Percentiles rank a stretch among this genome's conserved stretches.
phyloP scores from a whole-genome alignment of 2,888 invertebrate species.

The Rapana venosa region DNA sequence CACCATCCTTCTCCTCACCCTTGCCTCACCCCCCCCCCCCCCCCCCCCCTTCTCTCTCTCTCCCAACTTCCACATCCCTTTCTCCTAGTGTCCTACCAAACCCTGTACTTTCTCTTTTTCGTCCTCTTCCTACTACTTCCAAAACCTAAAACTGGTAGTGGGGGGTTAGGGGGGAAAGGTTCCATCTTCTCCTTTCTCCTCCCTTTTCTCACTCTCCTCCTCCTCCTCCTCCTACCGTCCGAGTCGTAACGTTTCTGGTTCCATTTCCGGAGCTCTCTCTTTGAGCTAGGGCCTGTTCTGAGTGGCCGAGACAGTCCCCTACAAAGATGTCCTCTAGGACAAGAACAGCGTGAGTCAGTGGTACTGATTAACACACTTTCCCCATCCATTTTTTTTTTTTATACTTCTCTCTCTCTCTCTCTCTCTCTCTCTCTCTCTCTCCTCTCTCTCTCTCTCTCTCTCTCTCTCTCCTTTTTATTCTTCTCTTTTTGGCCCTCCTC shows the following conservation, averaged over 20 bases:
- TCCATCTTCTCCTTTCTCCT: neutral
- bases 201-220: neutral
- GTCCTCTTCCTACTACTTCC: neutral
- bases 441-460: neutral
- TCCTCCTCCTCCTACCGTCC: neutral
- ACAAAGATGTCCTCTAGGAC: no score
- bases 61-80: neutral
- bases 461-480: neutral
- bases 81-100: neutral
- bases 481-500: neutral
- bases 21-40: no score
- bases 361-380: no score
- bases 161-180: no score
- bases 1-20: no score
- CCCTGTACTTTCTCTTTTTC: neutral
- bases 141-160: no score
- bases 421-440: neutral
- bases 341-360: no score
- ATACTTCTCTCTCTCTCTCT: neutral
- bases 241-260: slow-evolving; percentile 16
- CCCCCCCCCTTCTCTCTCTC: no score
- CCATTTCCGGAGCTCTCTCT: slow-evolving; percentile 11
- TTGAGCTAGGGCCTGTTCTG: neutral
- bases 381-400: no score
- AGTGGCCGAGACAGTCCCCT: no score